These are phyloP conservation scores for Psilopogon haemacephalus DNA, from an alignment of 2,113 vertebrate genomes.

Conservation along the genomic window DNA sequence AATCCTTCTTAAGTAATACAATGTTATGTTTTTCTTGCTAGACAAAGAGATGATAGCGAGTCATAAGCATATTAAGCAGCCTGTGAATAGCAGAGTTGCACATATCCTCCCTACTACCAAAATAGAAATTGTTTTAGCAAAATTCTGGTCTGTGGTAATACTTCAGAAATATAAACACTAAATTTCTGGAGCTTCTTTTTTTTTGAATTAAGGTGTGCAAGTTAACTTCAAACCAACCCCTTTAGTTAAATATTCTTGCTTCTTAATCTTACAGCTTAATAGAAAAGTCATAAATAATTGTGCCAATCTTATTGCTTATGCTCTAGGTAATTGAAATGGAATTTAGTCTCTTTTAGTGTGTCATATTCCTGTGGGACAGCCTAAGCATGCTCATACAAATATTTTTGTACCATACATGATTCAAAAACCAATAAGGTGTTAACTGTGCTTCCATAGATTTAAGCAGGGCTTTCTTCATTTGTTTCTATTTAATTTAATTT, in stretches of 20 bases:
- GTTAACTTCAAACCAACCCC: neutral
- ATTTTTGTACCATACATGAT: neutral
- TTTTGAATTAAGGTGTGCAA: neutral
- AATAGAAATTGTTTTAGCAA: neutral
- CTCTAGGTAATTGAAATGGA: neutral
- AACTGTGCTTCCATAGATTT: neutral
- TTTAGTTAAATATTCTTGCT: neutral
- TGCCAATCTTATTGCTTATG: neutral
- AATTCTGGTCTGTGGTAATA: neutral
- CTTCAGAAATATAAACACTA: neutral
- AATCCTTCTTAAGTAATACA: slow-evolving; percentile 13
- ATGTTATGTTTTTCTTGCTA: neutral
- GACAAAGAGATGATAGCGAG: slow-evolving; percentile 1
- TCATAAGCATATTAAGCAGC: neutral
- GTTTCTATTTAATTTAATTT: neutral
- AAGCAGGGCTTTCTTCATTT: neutral
- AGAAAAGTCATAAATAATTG: neutral
- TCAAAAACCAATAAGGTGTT: neutral
- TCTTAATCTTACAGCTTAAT: neutral
- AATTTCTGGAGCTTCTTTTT: neutral
- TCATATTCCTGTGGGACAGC: neutral
- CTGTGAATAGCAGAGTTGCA: neutral
- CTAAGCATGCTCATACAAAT: neutral
- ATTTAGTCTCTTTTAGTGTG: neutral
- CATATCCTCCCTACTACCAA: neutral